A percentile compares a stretch with the other conserved stretches of the same genome.
Conservation (phyloP, 2,797 vertebrate species). For the Mus spretus region DNA sequence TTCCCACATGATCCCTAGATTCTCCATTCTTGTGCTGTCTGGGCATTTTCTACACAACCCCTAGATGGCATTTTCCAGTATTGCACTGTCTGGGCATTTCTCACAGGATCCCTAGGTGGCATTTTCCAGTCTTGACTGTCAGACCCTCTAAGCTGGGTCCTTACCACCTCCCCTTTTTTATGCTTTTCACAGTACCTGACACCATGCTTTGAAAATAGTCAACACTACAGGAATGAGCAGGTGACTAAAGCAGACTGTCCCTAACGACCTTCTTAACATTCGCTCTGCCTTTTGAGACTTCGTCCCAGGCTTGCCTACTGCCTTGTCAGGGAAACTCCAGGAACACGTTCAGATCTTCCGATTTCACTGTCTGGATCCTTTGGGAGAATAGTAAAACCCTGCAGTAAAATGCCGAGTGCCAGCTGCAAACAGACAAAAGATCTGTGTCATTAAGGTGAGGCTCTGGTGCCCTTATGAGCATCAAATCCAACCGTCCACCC, state of each 20-base stretch:
- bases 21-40: too few relatives aligned
- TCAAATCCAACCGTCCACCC: neutral
- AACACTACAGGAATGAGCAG: neutral
- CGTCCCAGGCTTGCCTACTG: neutral
- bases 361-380: neutral
- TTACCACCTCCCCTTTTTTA: neutral
- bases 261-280: neutral
- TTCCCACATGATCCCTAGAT: neutral
- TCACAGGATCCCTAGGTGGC: neutral
- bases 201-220: neutral
- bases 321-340: neutral
- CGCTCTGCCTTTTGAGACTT: neutral
- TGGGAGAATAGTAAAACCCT: neutral
- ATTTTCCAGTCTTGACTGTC: neutral
- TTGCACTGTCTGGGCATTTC: neutral
- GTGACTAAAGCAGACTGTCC: neutral
- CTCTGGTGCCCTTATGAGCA: neutral
- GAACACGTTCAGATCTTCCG: neutral
- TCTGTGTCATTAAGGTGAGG: neutral
- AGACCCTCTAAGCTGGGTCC: neutral
- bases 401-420: neutral
- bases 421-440: neutral
- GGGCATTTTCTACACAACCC: neutral
- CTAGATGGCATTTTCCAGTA: too few relatives aligned
- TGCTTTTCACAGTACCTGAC: neutral